Evolutionary conservation across 1,140 invertebrate genomes (phyloP).

Genomic region (Lasaia peninsularis): DNA sequence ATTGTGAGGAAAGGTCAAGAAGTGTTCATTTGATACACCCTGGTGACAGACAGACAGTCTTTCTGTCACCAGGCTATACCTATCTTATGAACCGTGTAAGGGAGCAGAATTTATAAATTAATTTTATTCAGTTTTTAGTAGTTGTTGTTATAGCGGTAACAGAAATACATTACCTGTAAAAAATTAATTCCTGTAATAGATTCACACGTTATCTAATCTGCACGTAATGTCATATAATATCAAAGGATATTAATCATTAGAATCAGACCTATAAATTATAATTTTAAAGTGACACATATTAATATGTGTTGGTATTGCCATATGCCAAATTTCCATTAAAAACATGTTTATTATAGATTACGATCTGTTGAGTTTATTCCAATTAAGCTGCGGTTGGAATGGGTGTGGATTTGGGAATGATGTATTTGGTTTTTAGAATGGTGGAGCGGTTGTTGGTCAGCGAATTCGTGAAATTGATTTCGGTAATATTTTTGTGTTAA

Average conservation of each 20-base stretch:
- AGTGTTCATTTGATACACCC: too few relatives aligned
- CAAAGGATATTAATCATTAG: neutral
- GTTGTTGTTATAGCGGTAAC: too few relatives aligned
- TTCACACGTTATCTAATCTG: neutral
- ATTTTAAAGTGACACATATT: neutral
- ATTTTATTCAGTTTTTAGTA: too few relatives aligned
- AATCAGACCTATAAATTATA: neutral
- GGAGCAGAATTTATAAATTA: too few relatives aligned
- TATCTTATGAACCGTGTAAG: too few relatives aligned
- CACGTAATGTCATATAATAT: neutral
- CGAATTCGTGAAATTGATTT: neutral
- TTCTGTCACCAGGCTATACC: too few relatives aligned
- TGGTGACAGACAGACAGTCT: too few relatives aligned
- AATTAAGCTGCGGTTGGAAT: neutral
- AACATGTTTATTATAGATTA: constrained; percentile 2
- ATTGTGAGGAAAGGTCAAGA: too few relatives aligned
- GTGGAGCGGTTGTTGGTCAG: neutral
- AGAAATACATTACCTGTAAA: too few relatives aligned
- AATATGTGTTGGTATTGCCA: constrained; percentile 2
- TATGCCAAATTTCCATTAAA: neutral
- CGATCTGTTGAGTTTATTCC: neutral
- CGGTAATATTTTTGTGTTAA: too few relatives aligned
- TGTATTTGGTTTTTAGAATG: neutral
- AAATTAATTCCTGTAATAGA: too few relatives aligned
- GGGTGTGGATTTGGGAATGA: neutral